Base-by-base conservation (phyloP, 2,888 invertebrate species). In the Andrena bicolor region DNA sequence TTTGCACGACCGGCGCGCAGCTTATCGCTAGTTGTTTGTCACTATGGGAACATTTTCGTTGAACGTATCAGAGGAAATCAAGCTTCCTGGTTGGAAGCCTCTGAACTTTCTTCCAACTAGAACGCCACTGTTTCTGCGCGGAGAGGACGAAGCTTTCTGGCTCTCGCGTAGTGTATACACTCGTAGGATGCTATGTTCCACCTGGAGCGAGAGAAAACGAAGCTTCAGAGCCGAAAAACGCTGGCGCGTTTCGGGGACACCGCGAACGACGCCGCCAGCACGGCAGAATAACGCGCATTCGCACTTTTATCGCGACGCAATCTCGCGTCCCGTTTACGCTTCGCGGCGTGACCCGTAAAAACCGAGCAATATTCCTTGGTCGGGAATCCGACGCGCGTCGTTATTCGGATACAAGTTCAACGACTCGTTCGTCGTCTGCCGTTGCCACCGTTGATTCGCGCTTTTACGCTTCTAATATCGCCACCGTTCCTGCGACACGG, bases 391-490 rank as follows among this genome's bases (percentile, higher is more conserved):
- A 84, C 84, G 90, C 84, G 89, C 88, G 90, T 91, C 92, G 92
- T 93, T 92, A 92, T 86, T 86, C 87, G 78, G 76, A 80, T 73
- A 35, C 79, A 69, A 71, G 81, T 74, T 81, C 83, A 79, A 87
- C 88, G 87, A 89, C 90, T 90, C 90, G 87, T 90, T 88, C 90
- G 88, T 86, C 90, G 89, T 91, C 89, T 86, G 88, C 88, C 89
- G 87, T 83, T 86, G 87, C 86, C 89, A 84, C 88, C 87, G 85
- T 86, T 88, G 82, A 81, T 84, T 78, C 82, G 77, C 77, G 78
- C 87, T 91, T 92, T 92, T 92, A 92, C 91, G 90, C 89, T 86
- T 91, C 91, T 91, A 91, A 93, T 92, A 93, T 92, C 89, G 89
- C 89, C 87, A 87, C 88, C 86, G 89, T 85, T 20, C 30, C 56